phyloP scores from a whole-genome alignment of 2,113 vertebrate genomes.

The Nycticorax nycticorax region DNA sequence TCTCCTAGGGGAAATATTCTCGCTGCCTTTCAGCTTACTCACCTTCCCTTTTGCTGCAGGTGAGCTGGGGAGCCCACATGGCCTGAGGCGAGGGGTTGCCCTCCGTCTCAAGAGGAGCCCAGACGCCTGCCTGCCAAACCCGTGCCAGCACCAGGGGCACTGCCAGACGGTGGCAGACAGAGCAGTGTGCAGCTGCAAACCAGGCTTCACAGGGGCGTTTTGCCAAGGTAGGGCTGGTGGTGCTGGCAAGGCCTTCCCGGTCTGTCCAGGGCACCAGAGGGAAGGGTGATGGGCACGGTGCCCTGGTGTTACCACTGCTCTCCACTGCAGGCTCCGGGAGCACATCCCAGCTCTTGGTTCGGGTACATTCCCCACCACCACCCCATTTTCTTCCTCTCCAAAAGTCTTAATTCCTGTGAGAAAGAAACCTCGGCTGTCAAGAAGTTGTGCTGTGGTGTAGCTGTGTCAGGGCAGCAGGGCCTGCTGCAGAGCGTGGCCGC shows the following conservation, averaged over 20 bases:
- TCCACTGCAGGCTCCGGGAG: background rate
- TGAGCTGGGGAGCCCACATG: fast-evolving
- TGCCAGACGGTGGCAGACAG: background rate
- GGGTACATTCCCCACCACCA: background rate
- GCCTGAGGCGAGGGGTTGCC: background rate
- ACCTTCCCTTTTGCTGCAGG: background rate
- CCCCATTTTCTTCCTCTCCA: background rate
- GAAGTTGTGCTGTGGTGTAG: fast-evolving
- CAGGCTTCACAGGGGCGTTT: slow-evolving; percentile 30
- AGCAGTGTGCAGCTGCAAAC: slow-evolving; percentile 44
- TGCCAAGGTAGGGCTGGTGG: slow-evolving; percentile 53
- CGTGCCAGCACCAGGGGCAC: slow-evolving; percentile 20
- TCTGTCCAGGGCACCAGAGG: background rate
- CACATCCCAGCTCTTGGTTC: background rate
- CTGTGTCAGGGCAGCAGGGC: background rate
- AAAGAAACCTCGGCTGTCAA: background rate
- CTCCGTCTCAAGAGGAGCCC: background rate
- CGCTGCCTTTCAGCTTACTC: background rate
- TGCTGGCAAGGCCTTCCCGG: background rate
- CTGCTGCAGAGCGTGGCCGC: background rate
- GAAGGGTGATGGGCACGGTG: background rate
- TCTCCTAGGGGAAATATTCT: background rate
- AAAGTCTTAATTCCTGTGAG: background rate
- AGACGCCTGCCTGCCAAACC: background rate
- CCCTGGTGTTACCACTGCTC: background rate